These are phyloP conservation scores for Bellardia pandia DNA, from an alignment of 2,888 invertebrate species.

Conservation along the genomic window DNA sequence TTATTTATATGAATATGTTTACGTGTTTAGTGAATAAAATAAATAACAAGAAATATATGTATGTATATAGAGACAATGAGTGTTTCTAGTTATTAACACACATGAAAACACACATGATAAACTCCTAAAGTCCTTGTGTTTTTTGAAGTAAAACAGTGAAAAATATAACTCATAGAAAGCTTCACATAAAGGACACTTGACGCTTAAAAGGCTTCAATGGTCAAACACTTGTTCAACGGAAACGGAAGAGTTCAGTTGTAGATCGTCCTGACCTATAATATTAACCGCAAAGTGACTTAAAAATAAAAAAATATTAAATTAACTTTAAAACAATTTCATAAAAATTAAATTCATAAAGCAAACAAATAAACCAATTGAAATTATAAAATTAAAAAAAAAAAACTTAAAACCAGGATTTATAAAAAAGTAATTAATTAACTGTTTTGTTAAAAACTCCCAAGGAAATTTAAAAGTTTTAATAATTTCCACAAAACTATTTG, in stretches of 20 bases:
- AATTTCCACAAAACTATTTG: too few species aligned
- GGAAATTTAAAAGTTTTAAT: too few species aligned
- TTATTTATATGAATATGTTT: slow-evolving; percentile 61
- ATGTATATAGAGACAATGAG: slow-evolving; percentile 52
- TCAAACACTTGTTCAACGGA: slow-evolving; percentile 71
- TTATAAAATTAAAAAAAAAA: too few species aligned
- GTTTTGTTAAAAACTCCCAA: too few species aligned
- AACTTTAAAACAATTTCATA: not conserved
- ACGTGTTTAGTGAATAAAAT: slow-evolving; percentile 71
- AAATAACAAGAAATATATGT: slow-evolving; percentile 10
- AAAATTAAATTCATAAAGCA: not conserved
- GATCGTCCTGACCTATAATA: not conserved
- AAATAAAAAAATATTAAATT: not conserved
- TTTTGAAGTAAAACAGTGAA: slow-evolving; percentile 56
- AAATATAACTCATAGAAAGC: slow-evolving; percentile 39
- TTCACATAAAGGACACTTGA: slow-evolving; percentile 73
- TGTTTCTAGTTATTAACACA: slow-evolving; percentile 59
- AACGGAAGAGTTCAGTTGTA: slow-evolving; percentile 70
- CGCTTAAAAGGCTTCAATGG: slow-evolving; percentile 67
- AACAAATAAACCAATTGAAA: too few species aligned
- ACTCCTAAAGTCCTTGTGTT: slow-evolving; percentile 63
- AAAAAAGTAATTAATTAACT: too few species aligned
- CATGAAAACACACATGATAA: slow-evolving; percentile 2
- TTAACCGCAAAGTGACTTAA: slow-evolving; percentile 36
- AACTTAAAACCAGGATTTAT: too few species aligned